Conservation (phyloP, 2,797 vertebrate species). For the Crypturellus tataupa region DNA sequence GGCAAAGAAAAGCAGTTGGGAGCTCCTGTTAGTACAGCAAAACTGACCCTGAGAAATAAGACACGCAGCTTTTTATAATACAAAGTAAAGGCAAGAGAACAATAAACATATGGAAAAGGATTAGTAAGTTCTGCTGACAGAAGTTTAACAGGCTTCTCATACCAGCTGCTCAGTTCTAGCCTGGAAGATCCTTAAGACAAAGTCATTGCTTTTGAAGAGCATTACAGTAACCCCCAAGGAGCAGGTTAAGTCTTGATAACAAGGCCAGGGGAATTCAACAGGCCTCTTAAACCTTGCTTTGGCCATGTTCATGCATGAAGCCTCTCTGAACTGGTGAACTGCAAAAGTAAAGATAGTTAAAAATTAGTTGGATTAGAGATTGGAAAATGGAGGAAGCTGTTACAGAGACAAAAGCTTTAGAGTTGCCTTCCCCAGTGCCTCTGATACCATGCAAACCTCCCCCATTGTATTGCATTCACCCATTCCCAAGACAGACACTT, state of each 20-base stretch:
- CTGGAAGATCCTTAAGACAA: background rate
- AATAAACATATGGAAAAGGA: background rate
- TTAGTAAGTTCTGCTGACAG: background rate
- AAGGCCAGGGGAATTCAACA: background rate
- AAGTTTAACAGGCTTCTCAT: background rate
- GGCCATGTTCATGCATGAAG: rapidly evolving
- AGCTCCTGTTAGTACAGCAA: background rate
- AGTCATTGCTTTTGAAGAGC: background rate
- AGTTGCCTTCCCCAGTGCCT: background rate
- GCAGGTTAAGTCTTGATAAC: background rate
- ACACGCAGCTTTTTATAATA: background rate
- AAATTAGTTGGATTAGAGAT: no score
- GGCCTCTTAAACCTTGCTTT: background rate
- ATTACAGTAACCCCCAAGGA: background rate
- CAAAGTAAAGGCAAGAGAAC: background rate
- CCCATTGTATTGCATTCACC: background rate
- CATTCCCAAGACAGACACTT: background rate
- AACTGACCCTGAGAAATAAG: background rate
- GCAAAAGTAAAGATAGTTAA: background rate
- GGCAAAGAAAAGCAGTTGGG: background rate
- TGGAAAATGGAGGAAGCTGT: background rate
- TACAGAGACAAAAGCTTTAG: background rate
- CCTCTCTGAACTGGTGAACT: background rate
- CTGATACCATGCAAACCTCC: background rate
- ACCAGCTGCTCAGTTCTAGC: background rate